A percentile compares a stretch with the other conserved stretches of the same genome.
These are phyloP conservation scores for Procavia capensis DNA, from an alignment of 2,113 vertebrate genomes.

Conservation along the genomic window DNA sequence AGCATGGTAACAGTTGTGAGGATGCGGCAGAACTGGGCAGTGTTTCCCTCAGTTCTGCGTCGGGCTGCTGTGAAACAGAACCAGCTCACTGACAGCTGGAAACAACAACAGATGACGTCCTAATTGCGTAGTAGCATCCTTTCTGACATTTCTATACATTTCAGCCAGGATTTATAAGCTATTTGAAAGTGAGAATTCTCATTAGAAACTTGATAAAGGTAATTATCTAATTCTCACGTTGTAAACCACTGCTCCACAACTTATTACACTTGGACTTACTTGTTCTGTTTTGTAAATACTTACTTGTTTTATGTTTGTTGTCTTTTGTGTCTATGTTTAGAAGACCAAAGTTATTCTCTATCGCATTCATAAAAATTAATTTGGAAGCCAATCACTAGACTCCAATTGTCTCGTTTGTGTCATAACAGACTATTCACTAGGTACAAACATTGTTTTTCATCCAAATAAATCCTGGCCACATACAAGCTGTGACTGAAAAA, in stretches of 20 bases:
- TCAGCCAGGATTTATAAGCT: background rate
- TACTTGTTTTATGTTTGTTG: constrained; percentile 5
- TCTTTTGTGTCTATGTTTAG: background rate
- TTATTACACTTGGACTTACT: background rate
- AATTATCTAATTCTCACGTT: background rate
- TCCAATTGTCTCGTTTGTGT: background rate
- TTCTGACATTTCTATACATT: constrained; percentile 8
- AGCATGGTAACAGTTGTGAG: no score
- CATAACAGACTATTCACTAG: constrained; percentile 17
- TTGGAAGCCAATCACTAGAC: constrained; percentile 33
- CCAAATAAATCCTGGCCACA: constrained; percentile 60
- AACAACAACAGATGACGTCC: background rate
- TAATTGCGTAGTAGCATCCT: background rate
- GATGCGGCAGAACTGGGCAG: no score
- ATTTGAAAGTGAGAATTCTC: constrained; percentile 47
- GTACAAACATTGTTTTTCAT: constrained; percentile 7
- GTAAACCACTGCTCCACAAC: background rate
- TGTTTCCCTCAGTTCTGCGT: no score
- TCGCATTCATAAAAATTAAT: constrained; percentile 9
- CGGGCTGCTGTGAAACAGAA: no score
- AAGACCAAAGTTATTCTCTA: constrained; percentile 24
- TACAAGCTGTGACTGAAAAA: background rate
- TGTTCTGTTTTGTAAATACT: constrained; percentile 23
- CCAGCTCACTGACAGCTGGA: no score
- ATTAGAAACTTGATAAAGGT: constrained; percentile 35